Evolutionary conservation across 2,888 invertebrate species (phyloP).

Genomic region (Hyppa rectilinea): DNA sequence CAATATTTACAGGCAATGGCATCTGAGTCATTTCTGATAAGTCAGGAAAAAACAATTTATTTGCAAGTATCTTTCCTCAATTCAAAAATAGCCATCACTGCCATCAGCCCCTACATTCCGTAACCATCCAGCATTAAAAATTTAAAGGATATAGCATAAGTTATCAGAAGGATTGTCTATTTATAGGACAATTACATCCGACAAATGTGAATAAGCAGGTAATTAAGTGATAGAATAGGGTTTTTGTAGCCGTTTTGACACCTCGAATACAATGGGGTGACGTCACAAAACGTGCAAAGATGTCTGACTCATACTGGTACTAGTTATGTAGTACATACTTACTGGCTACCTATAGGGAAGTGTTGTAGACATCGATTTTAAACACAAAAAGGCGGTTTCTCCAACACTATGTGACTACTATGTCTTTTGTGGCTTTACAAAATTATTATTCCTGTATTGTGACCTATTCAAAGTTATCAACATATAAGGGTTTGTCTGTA

Average conservation of each 20-base stretch:
- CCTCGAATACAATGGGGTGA: constrained; percentile 62
- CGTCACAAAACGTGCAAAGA: constrained; percentile 61
- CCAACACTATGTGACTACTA: not conserved
- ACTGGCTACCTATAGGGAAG: constrained; percentile 17
- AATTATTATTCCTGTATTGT: not conserved
- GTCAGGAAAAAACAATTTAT: constrained; percentile 10
- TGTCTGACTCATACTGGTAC: constrained; percentile 60
- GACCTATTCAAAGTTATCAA: not conserved
- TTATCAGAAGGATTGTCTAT: constrained; percentile 32
- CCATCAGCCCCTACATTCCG: not conserved
- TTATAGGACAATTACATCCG: constrained; percentile 56
- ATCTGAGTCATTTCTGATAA: constrained; percentile 4
- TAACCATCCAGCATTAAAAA: not conserved
- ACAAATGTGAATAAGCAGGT: constrained; percentile 60
- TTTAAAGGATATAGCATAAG: constrained; percentile 4
- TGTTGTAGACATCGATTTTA: not conserved
- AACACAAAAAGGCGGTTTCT: constrained; percentile 2
- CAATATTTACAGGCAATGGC: not conserved
- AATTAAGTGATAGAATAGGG: constrained; percentile 64
- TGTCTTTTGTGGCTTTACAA: not conserved
- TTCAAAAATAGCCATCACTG: not conserved
- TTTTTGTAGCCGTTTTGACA: constrained; percentile 67
- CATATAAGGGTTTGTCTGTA: too few relatives aligned
- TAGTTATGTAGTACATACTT: constrained; percentile 40
- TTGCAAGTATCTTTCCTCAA: not conserved